Evolutionary conservation across 2,113 vertebrate genomes (phyloP).

Genomic region (Poecile atricapillus): DNA sequence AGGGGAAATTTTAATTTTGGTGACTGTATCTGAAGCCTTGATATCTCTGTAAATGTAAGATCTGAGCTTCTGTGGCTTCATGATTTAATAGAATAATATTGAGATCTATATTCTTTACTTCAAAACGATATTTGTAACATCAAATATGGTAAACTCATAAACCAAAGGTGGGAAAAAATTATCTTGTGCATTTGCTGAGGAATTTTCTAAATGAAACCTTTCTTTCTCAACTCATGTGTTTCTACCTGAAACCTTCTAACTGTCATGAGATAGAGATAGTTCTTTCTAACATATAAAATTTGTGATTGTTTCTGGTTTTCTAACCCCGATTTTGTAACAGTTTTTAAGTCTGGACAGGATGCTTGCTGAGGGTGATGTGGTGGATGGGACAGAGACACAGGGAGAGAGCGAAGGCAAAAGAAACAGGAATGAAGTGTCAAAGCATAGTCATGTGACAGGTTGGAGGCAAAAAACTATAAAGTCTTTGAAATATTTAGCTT

Average conservation of each 20-base stretch:
- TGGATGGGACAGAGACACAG: not conserved
- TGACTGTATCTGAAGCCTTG: not conserved
- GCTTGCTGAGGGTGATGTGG: not conserved
- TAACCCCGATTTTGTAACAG: fast-evolving
- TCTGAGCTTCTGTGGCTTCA: not conserved
- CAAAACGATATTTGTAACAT: not conserved
- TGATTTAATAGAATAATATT: not conserved
- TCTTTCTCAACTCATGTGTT: not conserved
- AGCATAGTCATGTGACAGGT: too few species aligned
- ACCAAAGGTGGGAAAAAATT: not conserved
- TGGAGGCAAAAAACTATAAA: not conserved
- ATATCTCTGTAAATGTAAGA: not conserved
- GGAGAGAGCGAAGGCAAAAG: not conserved
- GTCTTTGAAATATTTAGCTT: not conserved
- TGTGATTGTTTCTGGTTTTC: not conserved
- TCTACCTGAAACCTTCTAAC: not conserved
- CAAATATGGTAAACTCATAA: not conserved
- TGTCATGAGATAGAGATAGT: not conserved
- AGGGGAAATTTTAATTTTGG: not conserved
- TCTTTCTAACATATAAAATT: not conserved
- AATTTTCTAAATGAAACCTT: not conserved
- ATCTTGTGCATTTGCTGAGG: not conserved
- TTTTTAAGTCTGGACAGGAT: not conserved
- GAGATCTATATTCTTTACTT: not conserved
- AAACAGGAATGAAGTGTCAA: not conserved